A percentile compares a stretch with the other conserved stretches of the same genome.
phyloP scores from a whole-genome alignment of 2,888 invertebrate species.

The Meloe dianella region DNA sequence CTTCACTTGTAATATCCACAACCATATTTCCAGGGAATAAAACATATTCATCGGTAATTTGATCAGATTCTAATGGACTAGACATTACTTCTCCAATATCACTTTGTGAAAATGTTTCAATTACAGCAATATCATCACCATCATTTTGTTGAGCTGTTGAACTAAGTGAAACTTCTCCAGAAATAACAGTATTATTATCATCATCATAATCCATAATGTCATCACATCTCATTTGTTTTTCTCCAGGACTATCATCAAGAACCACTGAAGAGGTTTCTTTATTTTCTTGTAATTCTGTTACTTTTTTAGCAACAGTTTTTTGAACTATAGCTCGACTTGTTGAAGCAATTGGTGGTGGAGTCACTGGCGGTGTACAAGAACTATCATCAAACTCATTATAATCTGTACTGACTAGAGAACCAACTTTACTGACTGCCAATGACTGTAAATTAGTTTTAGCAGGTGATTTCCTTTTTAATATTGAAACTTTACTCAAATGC shows the following conservation, averaged over 20 bases:
- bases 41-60: conserved; percentile 68
- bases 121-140: conserved; percentile 65
- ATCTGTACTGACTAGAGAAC: conserved; percentile 65
- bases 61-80: conserved; percentile 65
- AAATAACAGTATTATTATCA: conserved; percentile 65
- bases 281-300: conserved; percentile 39
- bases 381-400: conserved; percentile 67
- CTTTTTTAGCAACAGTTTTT: conserved; percentile 46
- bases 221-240: conserved; percentile 60
- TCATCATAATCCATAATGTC: conserved; percentile 67
- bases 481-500: conserved; percentile 64
- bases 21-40: conserved; percentile 69
- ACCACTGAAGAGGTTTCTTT: conserved; percentile 45
- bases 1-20: conserved; percentile 64
- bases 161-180: conserved; percentile 66
- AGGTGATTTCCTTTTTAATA: conserved; percentile 64
- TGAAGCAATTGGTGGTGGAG: conserved; percentile 57
- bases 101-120: conserved; percentile 63
- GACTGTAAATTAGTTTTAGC: conserved; percentile 54
- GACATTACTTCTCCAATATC: conserved; percentile 67
- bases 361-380: conserved; percentile 65
- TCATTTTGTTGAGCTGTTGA: conserved; percentile 66
- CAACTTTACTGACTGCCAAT: conserved; percentile 55
- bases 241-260: conserved; percentile 48
- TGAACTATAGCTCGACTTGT: conserved; percentile 43